These are phyloP conservation scores for Cryptocheilus praepositus DNA, from an alignment of 2,888 invertebrate genomes.

Conservation along the genomic window DNA sequence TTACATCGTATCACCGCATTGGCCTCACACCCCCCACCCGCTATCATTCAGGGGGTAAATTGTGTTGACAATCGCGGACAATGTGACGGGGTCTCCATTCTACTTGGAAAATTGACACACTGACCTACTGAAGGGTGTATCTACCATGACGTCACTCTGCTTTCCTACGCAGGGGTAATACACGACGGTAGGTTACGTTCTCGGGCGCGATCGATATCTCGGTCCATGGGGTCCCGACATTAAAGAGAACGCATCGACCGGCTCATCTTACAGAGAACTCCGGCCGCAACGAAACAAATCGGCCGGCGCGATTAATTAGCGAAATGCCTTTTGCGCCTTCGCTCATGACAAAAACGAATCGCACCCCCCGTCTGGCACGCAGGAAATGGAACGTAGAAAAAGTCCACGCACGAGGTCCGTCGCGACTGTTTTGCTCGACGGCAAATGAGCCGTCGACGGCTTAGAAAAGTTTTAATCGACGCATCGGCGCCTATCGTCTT, in stretches of 20 bases:
- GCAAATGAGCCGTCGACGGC: constrained; percentile 64
- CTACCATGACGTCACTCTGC: constrained; percentile 67
- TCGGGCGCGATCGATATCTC: constrained; percentile 67
- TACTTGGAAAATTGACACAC: constrained; percentile 57
- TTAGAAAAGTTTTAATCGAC: constrained; percentile 71
- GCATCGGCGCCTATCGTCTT: constrained; percentile 14
- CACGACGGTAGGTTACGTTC: constrained; percentile 54
- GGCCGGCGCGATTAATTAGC: background rate
- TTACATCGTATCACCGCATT: no score
- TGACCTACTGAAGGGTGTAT: constrained; percentile 69
- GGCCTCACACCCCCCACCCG: no score
- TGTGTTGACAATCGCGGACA: no score
- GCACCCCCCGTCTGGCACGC: no score
- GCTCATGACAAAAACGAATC: no score
- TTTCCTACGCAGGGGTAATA: constrained; percentile 62
- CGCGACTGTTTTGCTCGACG: constrained; percentile 62
- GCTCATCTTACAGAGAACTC: constrained; percentile 25
- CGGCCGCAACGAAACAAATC: background rate
- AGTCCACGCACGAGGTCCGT: no score
- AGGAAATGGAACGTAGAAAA: no score
- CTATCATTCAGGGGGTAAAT: no score
- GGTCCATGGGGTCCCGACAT: constrained; percentile 60
- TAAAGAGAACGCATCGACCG: constrained; percentile 53
- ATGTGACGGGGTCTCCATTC: background rate
- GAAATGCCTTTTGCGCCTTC: background rate